phyloP scores from a whole-genome alignment of 2,113 vertebrate species.

The Donacobius atricapilla region DNA sequence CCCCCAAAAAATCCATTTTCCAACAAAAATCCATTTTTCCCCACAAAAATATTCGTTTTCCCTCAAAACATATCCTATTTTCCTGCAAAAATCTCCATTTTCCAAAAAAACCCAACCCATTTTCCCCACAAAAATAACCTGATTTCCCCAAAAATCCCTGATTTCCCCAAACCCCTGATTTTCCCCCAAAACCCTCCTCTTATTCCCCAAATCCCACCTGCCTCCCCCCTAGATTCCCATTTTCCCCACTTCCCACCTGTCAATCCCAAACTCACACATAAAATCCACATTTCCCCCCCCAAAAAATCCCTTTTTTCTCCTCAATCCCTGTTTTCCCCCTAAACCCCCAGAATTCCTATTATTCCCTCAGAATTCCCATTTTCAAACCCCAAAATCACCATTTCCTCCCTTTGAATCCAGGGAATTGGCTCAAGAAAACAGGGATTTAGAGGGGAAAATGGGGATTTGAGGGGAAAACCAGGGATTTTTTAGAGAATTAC shows the following conservation, averaged over 20 bases:
- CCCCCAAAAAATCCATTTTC: neutral
- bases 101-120: neutral
- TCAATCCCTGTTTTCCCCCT: too few relatives aligned
- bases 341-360: too few relatives aligned
- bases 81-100: neutral
- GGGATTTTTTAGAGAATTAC: too few relatives aligned
- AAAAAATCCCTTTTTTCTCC: neutral
- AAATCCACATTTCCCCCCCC: neutral
- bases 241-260: neutral
- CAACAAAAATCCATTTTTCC: rapidly evolving
- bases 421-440: neutral
- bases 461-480: too few relatives aligned
- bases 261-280: neutral
- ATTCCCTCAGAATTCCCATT: neutral
- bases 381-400: neutral
- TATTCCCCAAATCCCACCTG: neutral
- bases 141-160: neutral
- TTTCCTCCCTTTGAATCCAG: neutral
- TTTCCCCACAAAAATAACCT: neutral
- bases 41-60: neutral
- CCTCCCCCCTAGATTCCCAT: neutral
- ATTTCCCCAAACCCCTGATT: neutral
- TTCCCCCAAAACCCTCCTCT: neutral
- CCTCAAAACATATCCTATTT: neutral
- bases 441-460: neutral